A percentile compares a stretch with the other conserved stretches of the same genome.
Evolutionary conservation across 1,140 invertebrate genomes (phyloP).

Genomic region (Theocolax elegans): DNA sequence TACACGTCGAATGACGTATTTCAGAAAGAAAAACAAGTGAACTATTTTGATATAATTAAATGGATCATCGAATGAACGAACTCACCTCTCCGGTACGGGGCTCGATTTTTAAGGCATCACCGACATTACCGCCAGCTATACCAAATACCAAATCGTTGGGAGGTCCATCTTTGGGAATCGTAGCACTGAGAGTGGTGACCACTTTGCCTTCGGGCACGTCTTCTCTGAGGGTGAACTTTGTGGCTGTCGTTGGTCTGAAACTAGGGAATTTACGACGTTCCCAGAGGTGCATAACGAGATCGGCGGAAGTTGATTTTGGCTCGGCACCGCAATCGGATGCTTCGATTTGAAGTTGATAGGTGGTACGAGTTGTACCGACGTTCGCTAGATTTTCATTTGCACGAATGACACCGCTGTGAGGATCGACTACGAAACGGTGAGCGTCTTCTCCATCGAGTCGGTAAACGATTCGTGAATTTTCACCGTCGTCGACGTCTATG

Average conservation of each 20-base stretch:
- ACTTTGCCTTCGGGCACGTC: slow-evolving; percentile 79
- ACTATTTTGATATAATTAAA: too few relatives aligned
- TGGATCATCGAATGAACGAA: too few relatives aligned
- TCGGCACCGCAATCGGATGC: slow-evolving; percentile 77
- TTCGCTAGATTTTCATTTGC: slow-evolving; percentile 70
- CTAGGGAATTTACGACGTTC: slow-evolving; percentile 80
- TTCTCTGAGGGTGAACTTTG: slow-evolving; percentile 82
- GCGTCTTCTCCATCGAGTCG: slow-evolving; percentile 81
- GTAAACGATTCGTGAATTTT: slow-evolving; percentile 84
- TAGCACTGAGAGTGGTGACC: slow-evolving; percentile 77
- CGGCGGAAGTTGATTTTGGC: slow-evolving; percentile 73
- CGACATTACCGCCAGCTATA: slow-evolving; percentile 92
- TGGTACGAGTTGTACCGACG: slow-evolving; percentile 66
- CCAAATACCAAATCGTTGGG: slow-evolving; percentile 79
- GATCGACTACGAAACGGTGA: slow-evolving; percentile 80
- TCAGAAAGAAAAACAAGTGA: too few relatives aligned
- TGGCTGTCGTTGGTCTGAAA: slow-evolving; percentile 75
- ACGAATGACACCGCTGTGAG: slow-evolving; percentile 85
- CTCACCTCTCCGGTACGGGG: slow-evolving; percentile 80
- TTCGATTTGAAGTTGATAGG: slow-evolving; percentile 80
- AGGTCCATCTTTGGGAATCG: slow-evolving; percentile 78
- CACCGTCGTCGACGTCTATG: slow-evolving; percentile 80
- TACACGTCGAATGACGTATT: too few relatives aligned
- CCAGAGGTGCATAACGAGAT: slow-evolving; percentile 78
- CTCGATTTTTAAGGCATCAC: slow-evolving; percentile 85